Percentiles rank a stretch among this genome's conserved stretches.
These are phyloP conservation scores for Apodemia hepburni DNA, from an alignment of 2,888 invertebrate genomes.

Conservation along the genomic window DNA sequence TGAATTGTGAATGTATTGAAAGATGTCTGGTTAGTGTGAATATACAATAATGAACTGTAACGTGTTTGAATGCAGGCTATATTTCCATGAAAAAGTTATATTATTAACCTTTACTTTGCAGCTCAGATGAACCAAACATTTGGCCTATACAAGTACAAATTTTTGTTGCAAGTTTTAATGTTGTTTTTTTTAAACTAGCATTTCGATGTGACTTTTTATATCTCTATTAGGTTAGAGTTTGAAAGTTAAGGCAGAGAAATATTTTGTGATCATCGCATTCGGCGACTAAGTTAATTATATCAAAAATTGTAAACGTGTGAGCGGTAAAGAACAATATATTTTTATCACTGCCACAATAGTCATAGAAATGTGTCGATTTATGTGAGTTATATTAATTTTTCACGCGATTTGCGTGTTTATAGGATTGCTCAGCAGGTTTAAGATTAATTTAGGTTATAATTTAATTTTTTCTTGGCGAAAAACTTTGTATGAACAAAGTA, in stretches of 20 bases:
- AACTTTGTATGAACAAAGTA: conserved; percentile 9
- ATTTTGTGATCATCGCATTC: conserved; percentile 57
- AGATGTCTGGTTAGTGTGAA: conserved; percentile 10
- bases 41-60: conserved; percentile 14
- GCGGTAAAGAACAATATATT: conserved; percentile 53
- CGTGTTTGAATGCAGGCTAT: neutral
- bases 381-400: conserved; percentile 12
- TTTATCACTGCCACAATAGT: conserved; percentile 73
- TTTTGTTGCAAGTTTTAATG: conserved; percentile 27
- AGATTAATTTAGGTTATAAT: conserved; percentile 35
- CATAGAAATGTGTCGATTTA: conserved; percentile 39
- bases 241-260: conserved; percentile 55
- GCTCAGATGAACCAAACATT: conserved; percentile 24
- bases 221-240: conserved; percentile 44
- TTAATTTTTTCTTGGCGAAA: conserved; percentile 19
- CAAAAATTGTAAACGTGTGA: conserved; percentile 34
- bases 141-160: conserved; percentile 65
- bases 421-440: conserved; percentile 43
- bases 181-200: conserved; percentile 25
- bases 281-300: conserved; percentile 53
- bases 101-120: conserved; percentile 35
- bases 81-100: conserved; percentile 12
- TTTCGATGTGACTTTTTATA: conserved; percentile 31
- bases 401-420: conserved; percentile 21
- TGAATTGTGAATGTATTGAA: conserved; percentile 21